Conservation (phyloP, 2,113 vertebrate species). For the Gymnobelideus leadbeateri region DNA sequence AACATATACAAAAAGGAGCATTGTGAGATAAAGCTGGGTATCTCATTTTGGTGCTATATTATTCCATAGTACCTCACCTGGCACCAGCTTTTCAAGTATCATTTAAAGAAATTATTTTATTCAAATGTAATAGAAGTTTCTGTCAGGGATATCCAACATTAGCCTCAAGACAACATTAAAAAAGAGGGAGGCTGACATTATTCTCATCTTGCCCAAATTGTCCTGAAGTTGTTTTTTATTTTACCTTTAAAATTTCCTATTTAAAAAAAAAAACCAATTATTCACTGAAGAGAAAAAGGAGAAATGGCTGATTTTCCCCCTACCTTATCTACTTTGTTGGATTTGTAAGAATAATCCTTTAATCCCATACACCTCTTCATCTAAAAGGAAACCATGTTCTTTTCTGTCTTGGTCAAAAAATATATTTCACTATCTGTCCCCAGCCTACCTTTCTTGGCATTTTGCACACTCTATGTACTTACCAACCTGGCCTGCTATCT, state of each 20-base stretch:
- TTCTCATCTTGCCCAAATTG: background rate
- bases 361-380: background rate
- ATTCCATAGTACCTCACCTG: background rate
- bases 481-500: background rate
- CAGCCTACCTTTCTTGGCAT: background rate
- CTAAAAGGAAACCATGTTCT: background rate
- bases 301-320: background rate
- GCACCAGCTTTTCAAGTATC: background rate
- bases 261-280: background rate
- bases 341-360: background rate
- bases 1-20: background rate
- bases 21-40: background rate
- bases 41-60: background rate
- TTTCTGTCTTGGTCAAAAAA: background rate
- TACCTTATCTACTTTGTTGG: background rate
- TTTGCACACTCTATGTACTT: background rate
- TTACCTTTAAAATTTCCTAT: background rate
- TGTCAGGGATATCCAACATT: background rate
- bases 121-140: background rate
- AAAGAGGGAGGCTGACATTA: background rate
- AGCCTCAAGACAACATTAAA: background rate
- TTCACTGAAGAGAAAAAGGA: background rate
- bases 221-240: background rate
- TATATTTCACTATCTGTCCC: background rate
- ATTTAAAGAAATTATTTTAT: background rate